Evolutionary conservation across 2,113 vertebrate genomes (phyloP), one percentile per base, ranked within the genome.

Genomic region (Notiomystis cincta): DNA sequence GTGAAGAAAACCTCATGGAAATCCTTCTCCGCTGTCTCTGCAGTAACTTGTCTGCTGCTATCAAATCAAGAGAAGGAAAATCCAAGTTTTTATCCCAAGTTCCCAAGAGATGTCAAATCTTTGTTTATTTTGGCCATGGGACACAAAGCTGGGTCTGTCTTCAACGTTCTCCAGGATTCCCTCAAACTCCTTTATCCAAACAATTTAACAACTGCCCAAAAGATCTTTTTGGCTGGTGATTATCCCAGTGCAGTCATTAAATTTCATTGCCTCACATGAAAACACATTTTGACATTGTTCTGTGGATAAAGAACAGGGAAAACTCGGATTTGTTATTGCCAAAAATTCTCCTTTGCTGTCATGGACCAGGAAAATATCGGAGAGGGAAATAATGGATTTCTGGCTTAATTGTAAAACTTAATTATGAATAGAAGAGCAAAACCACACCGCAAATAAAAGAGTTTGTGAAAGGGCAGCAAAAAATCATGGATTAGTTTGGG

Each of bases 391-490:
- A 15, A 14, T 4, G 23, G 58, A 20, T n/a, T 57, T 65, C 25
- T 18, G 35, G 23, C 20, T 25, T 66, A 31, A 37, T 19, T 76
- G 31, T n/a, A 13, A 53, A 40, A 20, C 8, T 40, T 40, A 40
- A 75, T 75, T 65, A 85, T 24, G 20, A 65, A 23, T 2, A 18
- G 35, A 48, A 40, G 20, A 70, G 50, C 9, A 38, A 70, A 91
- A 30, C 2, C 42, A 44, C 20, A 3, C 31, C 44, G 13, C 28
- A n/a, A 0, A 1, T 10, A 20, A 76, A 1, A 20, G 37, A 50
- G n/a, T 35, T 16, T 66, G 44, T 3, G 7, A 17, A 44, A 40
- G 33, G 5, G 40, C 1, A 19, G 40, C 28, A 57, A 2, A 5
- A 37, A 48, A 72, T 31, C 72, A 4, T 11, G 12, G 42, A 48